Percentiles rank a stretch among this genome's conserved stretches.
Evolutionary conservation across 2,888 invertebrate genomes (phyloP).

Genomic region (Deilephila elpenor): DNA sequence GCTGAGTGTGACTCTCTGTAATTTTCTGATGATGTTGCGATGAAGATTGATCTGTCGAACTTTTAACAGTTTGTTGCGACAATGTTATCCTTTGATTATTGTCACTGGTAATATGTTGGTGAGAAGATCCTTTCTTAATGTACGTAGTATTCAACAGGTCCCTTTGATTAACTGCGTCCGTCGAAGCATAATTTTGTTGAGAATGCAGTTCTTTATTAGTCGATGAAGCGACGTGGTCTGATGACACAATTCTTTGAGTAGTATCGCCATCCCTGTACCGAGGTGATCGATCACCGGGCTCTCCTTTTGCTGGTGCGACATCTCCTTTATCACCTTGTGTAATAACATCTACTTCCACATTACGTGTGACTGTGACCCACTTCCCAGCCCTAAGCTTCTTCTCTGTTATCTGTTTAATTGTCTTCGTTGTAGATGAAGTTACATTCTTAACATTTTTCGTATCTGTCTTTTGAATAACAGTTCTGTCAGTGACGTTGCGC

Average conservation of each 20-base stretch:
- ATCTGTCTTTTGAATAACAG: constrained; percentile 60
- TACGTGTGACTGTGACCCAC: constrained; percentile 82
- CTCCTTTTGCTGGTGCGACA: constrained; percentile 40
- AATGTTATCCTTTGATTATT: constrained; percentile 46
- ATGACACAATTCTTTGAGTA: constrained; percentile 53
- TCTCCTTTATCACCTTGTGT: constrained; percentile 51
- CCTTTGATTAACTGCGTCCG: constrained; percentile 48
- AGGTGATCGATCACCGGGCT: constrained; percentile 45
- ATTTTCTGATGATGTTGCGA: constrained; percentile 44
- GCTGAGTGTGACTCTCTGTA: constrained; percentile 48
- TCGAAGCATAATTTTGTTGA: constrained; percentile 47
- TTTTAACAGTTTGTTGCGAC: constrained; percentile 50
- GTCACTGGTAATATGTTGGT: constrained; percentile 52
- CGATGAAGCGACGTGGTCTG: constrained; percentile 55
- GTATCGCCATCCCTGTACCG: constrained; percentile 46
- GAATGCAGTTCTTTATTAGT: constrained; percentile 49
- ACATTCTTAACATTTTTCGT: constrained; percentile 61
- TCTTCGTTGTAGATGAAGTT: constrained; percentile 80
- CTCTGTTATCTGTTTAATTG: constrained; percentile 83
- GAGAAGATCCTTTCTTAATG: constrained; percentile 47
- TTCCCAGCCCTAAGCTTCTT: constrained; percentile 82
- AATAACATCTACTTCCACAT: constrained; percentile 87
- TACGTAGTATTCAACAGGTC: constrained; percentile 48
- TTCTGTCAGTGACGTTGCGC: constrained; percentile 58
- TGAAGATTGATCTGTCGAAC: constrained; percentile 49